Percentiles rank a stretch among this genome's conserved stretches.
Evolutionary conservation across 2,888 invertebrate genomes (phyloP).

Genomic region (Tachina lurida): DNA sequence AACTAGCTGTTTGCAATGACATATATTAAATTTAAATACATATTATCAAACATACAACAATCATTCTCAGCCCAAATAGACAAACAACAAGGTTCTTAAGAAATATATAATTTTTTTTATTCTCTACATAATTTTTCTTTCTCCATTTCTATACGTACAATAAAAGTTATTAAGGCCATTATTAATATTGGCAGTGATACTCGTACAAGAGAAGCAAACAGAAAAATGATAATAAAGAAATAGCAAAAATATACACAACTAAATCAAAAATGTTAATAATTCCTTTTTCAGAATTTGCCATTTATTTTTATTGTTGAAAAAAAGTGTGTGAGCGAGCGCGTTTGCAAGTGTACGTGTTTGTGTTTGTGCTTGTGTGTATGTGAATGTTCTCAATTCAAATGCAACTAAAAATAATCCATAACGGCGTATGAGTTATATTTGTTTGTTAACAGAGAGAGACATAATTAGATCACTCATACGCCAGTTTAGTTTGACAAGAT

Average conservation of each 20-base stretch:
- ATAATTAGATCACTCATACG: slow-evolving; percentile 40
- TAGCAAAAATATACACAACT: slow-evolving; percentile 2
- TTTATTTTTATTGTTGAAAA: slow-evolving; percentile 1
- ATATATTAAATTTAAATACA: slow-evolving; percentile 14
- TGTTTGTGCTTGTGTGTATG: neutral
- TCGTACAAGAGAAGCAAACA: slow-evolving; percentile 9
- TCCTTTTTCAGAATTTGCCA: slow-evolving; percentile 2
- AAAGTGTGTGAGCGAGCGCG: neutral
- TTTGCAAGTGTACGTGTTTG: neutral
- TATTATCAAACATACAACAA: neutral
- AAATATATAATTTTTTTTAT: neutral
- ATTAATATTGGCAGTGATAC: slow-evolving; percentile 57
- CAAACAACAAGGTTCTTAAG: slow-evolving; percentile 29
- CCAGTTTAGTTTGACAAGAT: slow-evolving; percentile 23
- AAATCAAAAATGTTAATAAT: slow-evolving; percentile 24
- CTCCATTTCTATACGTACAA: slow-evolving; percentile 19
- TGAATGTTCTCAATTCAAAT: slow-evolving; percentile 27
- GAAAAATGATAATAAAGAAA: neutral
- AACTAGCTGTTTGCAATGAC: neutral
- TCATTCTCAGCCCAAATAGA: slow-evolving; percentile 3
- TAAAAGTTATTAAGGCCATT: slow-evolving; percentile 63
- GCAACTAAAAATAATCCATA: slow-evolving; percentile 10
- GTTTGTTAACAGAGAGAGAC: neutral
- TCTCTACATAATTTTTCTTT: neutral
- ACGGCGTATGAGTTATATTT: slow-evolving; percentile 48